phyloP scores from a whole-genome alignment of 2,888 invertebrate genomes.

The Noctua janthina region DNA sequence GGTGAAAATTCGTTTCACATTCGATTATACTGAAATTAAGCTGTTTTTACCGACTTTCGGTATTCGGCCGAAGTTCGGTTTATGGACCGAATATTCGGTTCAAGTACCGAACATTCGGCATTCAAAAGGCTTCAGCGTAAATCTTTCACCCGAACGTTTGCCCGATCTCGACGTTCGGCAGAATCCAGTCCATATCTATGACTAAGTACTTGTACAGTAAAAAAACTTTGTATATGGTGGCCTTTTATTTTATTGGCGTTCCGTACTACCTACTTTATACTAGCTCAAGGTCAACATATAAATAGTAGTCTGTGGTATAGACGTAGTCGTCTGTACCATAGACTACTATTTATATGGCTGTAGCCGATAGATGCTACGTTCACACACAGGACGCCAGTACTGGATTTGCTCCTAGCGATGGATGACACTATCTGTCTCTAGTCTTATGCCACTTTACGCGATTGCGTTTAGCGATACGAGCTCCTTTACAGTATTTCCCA shows the following conservation, averaged over 20 bases:
- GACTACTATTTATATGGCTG: neutral
- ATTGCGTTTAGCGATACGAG: conserved; percentile 25
- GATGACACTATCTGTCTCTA: conserved; percentile 36
- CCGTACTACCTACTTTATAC: neutral
- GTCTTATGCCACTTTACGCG: conserved; percentile 23
- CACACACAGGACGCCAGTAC: neutral
- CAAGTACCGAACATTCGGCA: neutral
- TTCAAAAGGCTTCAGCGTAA: neutral
- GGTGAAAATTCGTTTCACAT: neutral
- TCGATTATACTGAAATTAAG: neutral
- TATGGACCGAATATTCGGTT: neutral
- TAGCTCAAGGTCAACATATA: neutral
- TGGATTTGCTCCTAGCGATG: conserved; percentile 19
- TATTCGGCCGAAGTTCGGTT: neutral
- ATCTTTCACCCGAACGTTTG: neutral
- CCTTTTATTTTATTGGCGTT: neutral
- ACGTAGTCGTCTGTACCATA: neutral
- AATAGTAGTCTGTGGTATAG: neutral
- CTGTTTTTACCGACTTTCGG: neutral
- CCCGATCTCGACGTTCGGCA: neutral
- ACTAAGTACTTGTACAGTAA: neutral
- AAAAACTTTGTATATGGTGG: neutral
- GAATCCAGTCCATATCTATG: neutral
- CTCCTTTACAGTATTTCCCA: conserved; percentile 11
- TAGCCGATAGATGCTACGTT: neutral